Conservation (phyloP, 2,797 vertebrate species). For the Echiichthys vipera region DNA sequence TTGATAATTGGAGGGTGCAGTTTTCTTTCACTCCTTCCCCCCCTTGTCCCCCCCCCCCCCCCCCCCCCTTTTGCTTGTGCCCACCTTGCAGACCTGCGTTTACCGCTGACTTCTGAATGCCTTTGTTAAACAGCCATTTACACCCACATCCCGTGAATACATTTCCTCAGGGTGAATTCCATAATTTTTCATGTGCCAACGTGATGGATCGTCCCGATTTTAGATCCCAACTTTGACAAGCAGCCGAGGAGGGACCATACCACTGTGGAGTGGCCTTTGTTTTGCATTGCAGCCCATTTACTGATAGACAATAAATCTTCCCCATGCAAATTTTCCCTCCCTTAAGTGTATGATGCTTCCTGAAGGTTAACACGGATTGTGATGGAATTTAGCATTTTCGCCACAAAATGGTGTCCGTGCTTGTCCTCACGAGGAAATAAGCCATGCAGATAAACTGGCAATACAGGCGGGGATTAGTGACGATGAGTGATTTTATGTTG, state of each 20-base stretch:
- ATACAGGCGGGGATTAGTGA: slow-evolving; percentile 72
- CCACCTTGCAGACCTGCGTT: slow-evolving; percentile 68
- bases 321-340: slow-evolving; percentile 81
- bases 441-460: slow-evolving; percentile 70
- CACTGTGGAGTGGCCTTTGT: slow-evolving; percentile 72
- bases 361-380: slow-evolving; percentile 85
- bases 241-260: slow-evolving; percentile 69
- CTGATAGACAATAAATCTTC: slow-evolving; percentile 87
- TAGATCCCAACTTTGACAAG: slow-evolving; percentile 86
- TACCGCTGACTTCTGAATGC: slow-evolving; percentile 80
- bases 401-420: slow-evolving; percentile 58
- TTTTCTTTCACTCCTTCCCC: slow-evolving; percentile 7
- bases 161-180: slow-evolving; percentile 79
- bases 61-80: slow-evolving; percentile 35
- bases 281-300: slow-evolving; percentile 81
- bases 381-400: slow-evolving; percentile 72
- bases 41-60: background rate
- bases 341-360: slow-evolving; percentile 77
- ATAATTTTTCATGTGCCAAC: slow-evolving; percentile 84
- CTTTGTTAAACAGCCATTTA: slow-evolving; percentile 81
- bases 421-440: slow-evolving; percentile 56
- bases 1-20: slow-evolving; percentile 52
- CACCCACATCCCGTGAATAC: slow-evolving; percentile 73
- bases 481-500: slow-evolving; percentile 78
- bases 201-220: slow-evolving; percentile 87